These are phyloP conservation scores for Ctenopoma kingsleyae DNA, from an alignment of 2,797 vertebrate species.

Conservation along the genomic window DNA sequence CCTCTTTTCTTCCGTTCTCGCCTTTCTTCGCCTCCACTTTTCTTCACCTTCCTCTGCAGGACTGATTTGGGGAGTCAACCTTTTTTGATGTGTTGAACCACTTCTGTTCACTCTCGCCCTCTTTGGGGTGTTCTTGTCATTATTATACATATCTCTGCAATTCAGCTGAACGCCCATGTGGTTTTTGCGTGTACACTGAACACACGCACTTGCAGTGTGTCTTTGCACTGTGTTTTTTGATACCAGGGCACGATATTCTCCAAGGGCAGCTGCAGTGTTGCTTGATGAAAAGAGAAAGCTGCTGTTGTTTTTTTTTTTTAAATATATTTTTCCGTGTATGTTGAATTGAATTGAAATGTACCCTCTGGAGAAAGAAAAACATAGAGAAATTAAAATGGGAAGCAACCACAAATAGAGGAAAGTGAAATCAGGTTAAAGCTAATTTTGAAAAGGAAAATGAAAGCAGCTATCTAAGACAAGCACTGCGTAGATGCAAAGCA, in stretches of 20 bases:
- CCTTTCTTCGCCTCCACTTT: slow-evolving; percentile 1
- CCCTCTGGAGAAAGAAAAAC: slow-evolving; percentile 21
- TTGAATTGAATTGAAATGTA: slow-evolving; percentile 31
- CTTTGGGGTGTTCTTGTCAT: slow-evolving; percentile 36
- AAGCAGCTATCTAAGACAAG: slow-evolving; percentile 24
- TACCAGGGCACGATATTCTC: slow-evolving; percentile 65
- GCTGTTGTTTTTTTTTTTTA: slow-evolving; percentile 32
- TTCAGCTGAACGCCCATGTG: slow-evolving; percentile 25
- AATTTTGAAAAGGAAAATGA: slow-evolving; percentile 50
- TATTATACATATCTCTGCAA: slow-evolving; percentile 16
- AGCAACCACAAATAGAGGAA: slow-evolving; percentile 48
- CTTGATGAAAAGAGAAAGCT: slow-evolving; percentile 59
- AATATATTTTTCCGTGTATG: slow-evolving; percentile 29
- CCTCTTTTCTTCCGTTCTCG: slow-evolving; percentile 46
- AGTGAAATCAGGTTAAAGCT: slow-evolving; percentile 49
- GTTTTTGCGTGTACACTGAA: slow-evolving; percentile 23
- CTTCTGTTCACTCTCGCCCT: slow-evolving; percentile 6
- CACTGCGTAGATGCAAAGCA: not conserved
- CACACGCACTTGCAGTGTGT: slow-evolving; percentile 25
- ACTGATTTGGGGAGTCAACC: not conserved
- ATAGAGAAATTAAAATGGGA: slow-evolving; percentile 18
- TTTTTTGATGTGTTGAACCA: slow-evolving; percentile 8
- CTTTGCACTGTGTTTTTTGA: slow-evolving; percentile 49
- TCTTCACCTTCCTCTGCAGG: slow-evolving; percentile 27
- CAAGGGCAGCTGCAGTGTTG: slow-evolving; percentile 56